Base-by-base conservation (phyloP, 2,888 invertebrate species). In the Agrilus biguttatus region DNA sequence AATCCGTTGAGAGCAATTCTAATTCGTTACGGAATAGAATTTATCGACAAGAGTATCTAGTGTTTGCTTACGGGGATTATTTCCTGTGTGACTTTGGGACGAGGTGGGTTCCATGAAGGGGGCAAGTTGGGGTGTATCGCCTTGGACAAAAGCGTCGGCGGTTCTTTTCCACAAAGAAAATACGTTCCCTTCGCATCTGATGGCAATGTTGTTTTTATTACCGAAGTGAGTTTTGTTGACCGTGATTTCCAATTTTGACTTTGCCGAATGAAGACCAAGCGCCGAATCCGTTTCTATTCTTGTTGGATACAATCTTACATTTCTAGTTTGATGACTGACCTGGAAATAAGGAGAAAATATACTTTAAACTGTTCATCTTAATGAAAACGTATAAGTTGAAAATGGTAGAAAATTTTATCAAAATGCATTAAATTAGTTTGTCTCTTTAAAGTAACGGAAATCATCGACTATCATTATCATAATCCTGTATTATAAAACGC, bases 61-160 rank as follows among this genome's bases (percentile, higher is more conserved):
- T 19, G 13, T 37, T 13, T 37, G 39, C 45, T 45, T 39, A 47
- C 47, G 41, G 36, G 41, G 46, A 48, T 50, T 50, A 43, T 56
- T 54, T 45, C 58, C 57, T 6, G 53, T 53, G 41, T 61, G 62
- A 45, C 60, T 62, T 41, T 65, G 66, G 28, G 65, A 65, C 14
- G 67, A 62, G 2, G 67, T 67, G 5, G 68, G 66, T 12, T 61
- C 60, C 39, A 64, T 48, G 38, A 62, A 62, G 10, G 63, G 60
- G 10, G 61, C 62, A 41, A 60, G 48, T 42, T 60, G 59, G 4
- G 60, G 62, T 14, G 56, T 56, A 45, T 60, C 60, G 45, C 62
- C 63, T 42, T 55, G 54, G 23, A 65, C 54, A 37, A 49, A 50
- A 28, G 53, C 56, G 36, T 61, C 58, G 10, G 55, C 58, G 8